These are phyloP conservation scores for Delia radicum DNA, from an alignment of 1,140 invertebrate genomes.

Conservation along the genomic window DNA sequence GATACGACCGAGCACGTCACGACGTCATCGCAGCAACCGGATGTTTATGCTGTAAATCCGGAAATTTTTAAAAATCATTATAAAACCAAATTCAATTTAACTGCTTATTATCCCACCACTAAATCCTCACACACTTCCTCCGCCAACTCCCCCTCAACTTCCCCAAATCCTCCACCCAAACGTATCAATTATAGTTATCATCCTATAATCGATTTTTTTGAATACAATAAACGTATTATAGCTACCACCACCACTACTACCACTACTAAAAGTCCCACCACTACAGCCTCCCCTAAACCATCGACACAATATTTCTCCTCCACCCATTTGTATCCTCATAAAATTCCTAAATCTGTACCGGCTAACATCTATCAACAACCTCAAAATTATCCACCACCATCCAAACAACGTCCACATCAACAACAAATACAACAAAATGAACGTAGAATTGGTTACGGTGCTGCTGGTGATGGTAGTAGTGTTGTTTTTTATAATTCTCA, in stretches of 20 bases:
- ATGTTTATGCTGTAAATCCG: conserved; percentile 27
- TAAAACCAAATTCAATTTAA: conserved; percentile 11
- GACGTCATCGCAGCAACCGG: conserved; percentile 32
- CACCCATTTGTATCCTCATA: conserved; percentile 24
- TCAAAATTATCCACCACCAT: conserved; percentile 5
- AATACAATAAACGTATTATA: conserved; percentile 39
- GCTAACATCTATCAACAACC: conserved; percentile 34
- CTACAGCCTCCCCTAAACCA: neutral
- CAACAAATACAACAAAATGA: conserved; percentile 32
- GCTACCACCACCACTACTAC: neutral
- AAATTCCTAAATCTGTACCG: conserved; percentile 18
- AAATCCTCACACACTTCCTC: neutral
- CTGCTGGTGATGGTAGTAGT: conserved; percentile 28
- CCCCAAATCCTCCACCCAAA: conserved; percentile 39
- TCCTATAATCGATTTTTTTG: conserved; percentile 82
- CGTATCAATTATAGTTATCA: conserved; percentile 82
- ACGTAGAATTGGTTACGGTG: conserved; percentile 43
- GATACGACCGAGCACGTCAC: neutral
- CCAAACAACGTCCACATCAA: neutral
- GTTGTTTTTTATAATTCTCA: too few relatives aligned
- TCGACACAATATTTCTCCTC: neutral
- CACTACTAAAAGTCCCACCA: neutral
- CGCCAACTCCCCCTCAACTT: neutral
- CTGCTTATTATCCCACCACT: neutral
- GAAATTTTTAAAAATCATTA: conserved; percentile 11